Conservation (phyloP, 2,888 invertebrate genomes). For the Patella caerulea region DNA sequence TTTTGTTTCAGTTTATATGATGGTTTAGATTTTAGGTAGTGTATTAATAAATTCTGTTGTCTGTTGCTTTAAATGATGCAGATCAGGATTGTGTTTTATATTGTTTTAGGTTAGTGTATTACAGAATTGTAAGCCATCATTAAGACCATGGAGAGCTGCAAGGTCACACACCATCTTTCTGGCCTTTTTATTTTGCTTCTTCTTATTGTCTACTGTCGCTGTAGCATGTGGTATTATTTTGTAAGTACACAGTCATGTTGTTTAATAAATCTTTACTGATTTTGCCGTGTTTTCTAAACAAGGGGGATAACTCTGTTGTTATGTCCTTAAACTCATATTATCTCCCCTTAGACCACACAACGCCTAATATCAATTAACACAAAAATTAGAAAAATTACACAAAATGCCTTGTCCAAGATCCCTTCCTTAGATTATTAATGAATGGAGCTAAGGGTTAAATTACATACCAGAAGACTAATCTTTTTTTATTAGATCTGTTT, state of each 20-base stretch:
- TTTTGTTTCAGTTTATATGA: neutral
- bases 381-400: no score
- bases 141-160: constrained; percentile 79
- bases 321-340: no score
- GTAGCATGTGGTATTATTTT: constrained; percentile 62
- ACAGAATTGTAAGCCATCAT: constrained; percentile 80
- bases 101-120: constrained; percentile 74
- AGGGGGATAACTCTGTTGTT: no score
- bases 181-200: constrained; percentile 64
- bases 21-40: neutral
- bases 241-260: constrained; percentile 48
- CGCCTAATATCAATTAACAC: no score
- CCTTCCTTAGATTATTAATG: no score
- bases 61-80: neutral
- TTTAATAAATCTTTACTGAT: neutral
- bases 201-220: constrained; percentile 60
- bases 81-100: neutral
- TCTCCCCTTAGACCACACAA: no score
- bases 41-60: neutral
- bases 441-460: no score
- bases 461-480: no score
- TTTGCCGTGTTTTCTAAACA: no score
- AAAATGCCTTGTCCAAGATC: no score
- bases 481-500: no score
- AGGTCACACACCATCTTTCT: constrained; percentile 83